Evolutionary conservation across 2,888 invertebrate genomes (phyloP).

Genomic region (Cactoblastis cactorum): DNA sequence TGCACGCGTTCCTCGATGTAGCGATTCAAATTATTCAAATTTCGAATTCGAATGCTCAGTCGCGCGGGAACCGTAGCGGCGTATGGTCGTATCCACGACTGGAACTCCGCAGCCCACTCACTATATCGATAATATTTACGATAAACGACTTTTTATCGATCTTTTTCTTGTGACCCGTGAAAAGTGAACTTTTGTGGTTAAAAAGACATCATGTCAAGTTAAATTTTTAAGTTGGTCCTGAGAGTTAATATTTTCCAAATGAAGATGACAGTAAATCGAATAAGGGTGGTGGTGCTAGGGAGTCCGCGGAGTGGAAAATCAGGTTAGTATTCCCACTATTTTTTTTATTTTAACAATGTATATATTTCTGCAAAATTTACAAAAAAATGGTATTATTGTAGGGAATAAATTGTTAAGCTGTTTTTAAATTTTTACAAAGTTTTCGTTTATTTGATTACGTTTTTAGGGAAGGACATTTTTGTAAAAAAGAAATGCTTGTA

Average conservation of each 20-base stretch:
- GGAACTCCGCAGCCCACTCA: slow-evolving; percentile 30
- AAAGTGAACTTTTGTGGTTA: slow-evolving; percentile 48
- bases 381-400: no score
- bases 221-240: slow-evolving; percentile 38
- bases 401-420: no score
- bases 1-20: slow-evolving; percentile 52
- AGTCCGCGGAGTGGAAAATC: slow-evolving; percentile 88
- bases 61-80: slow-evolving; percentile 68
- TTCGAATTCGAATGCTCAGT: slow-evolving; percentile 36
- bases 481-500: no score
- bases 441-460: no score
- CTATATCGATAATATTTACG: slow-evolving; percentile 68
- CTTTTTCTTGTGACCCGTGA: slow-evolving; percentile 40
- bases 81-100: slow-evolving; percentile 42
- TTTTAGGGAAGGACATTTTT: no score
- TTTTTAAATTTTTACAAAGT: no score
- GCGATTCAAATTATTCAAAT: slow-evolving; percentile 20
- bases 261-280: slow-evolving; percentile 88
- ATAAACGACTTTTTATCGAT: slow-evolving; percentile 39
- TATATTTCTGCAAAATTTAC: no score
- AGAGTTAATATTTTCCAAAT: slow-evolving; percentile 61
- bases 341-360: no score
- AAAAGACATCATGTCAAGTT: slow-evolving; percentile 45
- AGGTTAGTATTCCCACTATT: slow-evolving; percentile 78
- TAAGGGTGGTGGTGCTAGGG: slow-evolving; percentile 89